phyloP scores from a whole-genome alignment of 2,797 vertebrate species.

The Babyrousa celebensis region DNA sequence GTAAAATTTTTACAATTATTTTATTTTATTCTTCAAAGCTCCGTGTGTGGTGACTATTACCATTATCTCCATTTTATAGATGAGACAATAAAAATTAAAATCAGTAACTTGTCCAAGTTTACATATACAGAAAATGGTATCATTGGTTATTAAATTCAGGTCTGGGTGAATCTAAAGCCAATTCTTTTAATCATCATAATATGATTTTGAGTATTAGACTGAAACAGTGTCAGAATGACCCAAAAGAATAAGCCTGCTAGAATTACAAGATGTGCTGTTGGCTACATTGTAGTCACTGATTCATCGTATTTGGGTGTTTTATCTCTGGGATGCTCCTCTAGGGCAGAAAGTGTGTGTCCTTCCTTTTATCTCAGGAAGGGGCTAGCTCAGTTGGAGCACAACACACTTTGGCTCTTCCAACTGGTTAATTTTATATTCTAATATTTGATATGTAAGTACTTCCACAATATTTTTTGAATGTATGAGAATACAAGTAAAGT shows the following conservation, averaged over 20 bases:
- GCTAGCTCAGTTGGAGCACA: background rate
- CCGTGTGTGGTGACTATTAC: background rate
- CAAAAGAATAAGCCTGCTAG: background rate
- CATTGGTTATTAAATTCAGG: background rate
- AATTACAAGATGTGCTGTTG: background rate
- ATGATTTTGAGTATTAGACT: background rate
- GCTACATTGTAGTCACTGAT: background rate
- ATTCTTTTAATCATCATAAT: background rate
- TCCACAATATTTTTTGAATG: background rate
- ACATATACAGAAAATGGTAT: background rate
- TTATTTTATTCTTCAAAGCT: background rate
- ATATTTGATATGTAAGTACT: background rate
- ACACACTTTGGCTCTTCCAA: background rate
- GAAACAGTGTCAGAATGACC: background rate
- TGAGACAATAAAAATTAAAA: background rate
- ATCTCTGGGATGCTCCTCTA: background rate
- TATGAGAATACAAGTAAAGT: constrained; percentile 20
- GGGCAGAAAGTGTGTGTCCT: background rate
- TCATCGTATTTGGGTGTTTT: background rate
- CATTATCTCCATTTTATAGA: background rate
- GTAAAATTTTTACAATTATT: background rate
- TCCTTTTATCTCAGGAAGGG: background rate
- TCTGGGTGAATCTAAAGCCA: background rate
- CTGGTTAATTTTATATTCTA: background rate
- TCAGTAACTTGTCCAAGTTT: background rate